Base-by-base conservation (phyloP, 2,797 vertebrate species). In the Lacerta viridis region DNA sequence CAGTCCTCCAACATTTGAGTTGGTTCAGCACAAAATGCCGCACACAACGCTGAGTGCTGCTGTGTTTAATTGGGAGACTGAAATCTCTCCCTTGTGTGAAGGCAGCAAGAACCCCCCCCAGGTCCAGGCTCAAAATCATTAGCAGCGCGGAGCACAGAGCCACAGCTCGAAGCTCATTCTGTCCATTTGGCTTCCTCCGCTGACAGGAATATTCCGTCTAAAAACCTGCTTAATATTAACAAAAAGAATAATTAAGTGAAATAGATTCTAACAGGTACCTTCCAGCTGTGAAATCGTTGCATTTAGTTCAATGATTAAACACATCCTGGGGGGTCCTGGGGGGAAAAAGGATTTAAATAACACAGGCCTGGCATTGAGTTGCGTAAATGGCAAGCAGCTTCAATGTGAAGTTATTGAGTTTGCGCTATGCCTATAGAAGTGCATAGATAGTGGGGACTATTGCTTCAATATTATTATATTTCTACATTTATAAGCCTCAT, bases 201-300 rank as follows among this genome's bases (percentile, higher is more conserved):
- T 83, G 91, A 85, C 75, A 94, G 87, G 92, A 95, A 93, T 90
- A 93, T 91, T 93, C 41, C 85, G 87, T 94, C 92, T 93, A 90
- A 94, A 94, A 95, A 88, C 92, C 93, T 93, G 90, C 94, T 95
- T 95, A 92, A 95, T 94, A 96, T 95, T 95, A 95, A 93, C 93
- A 93, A 94, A 95, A 94, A 90, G 94, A 94, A 95, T 95, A 91
- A 95, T 95, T 95, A 95, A 96, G 91, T 90, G 90, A 92, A 93
- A 86, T 90, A 93, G 87, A 93, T 94, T 94, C 94, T 0, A 77
- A 95, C 95, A 95, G 94, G 93, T 93, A 89, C 94, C 95, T 96
- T 95, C 94, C 95, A 93, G 93, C 94, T 94, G 94, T 94, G 92
- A 95, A 96, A 93, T 91, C 86, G 94, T 94, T 88, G 93, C 93